Conservation (phyloP, 2,797 vertebrate species). For the Melopsittacus undulatus region DNA sequence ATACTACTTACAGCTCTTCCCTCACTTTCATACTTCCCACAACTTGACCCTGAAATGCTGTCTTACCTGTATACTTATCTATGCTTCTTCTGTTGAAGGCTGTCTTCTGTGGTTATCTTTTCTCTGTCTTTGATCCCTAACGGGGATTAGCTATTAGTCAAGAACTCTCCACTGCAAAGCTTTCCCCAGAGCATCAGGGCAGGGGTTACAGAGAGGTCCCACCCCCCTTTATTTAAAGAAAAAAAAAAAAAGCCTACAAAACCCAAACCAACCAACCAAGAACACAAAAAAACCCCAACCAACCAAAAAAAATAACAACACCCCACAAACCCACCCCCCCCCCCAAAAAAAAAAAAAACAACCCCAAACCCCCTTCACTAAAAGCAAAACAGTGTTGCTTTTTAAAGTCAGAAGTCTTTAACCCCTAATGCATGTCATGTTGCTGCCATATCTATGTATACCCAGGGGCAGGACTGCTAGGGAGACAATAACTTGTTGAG, state of each 20-base stretch:
- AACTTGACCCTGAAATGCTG: neutral
- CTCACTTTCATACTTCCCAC: neutral
- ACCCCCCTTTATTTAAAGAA: neutral
- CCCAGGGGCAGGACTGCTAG: neutral
- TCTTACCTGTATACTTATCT: neutral
- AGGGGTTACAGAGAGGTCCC: neutral
- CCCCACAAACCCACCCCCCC: too few species aligned
- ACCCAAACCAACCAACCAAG: neutral
- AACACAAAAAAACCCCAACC: neutral
- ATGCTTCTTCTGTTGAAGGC: neutral
- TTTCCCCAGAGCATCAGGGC: neutral
- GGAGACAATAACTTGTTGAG: neutral
- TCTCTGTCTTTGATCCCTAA: neutral
- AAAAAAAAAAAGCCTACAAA: neutral
- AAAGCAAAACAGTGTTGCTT: neutral
- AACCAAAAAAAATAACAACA: accelerated
- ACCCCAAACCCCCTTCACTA: neutral
- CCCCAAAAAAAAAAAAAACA: too few species aligned
- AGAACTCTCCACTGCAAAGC: neutral
- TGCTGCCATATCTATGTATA: neutral
- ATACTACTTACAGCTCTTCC: neutral
- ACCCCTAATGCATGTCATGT: neutral
- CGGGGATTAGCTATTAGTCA: neutral
- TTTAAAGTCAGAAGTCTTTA: neutral
- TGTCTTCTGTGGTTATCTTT: neutral